Conservation (phyloP, 2,797 vertebrate genomes). For the Eulemur rubriventer region DNA sequence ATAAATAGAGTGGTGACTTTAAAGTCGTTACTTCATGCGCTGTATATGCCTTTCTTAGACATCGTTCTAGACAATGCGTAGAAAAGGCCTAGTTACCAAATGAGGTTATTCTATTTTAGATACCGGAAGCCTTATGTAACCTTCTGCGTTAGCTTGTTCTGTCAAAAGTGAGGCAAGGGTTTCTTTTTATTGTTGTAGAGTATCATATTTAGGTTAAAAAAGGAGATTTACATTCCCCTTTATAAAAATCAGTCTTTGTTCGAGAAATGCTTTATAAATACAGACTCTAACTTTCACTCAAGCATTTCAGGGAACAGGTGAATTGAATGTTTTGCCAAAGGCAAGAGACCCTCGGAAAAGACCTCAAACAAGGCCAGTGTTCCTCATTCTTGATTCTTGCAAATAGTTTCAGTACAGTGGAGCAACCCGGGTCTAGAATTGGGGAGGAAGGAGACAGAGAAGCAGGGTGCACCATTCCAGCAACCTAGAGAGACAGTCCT, state of each 20-base stretch:
- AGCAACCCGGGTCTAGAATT: background rate
- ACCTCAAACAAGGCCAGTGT: background rate
- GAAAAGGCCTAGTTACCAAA: background rate
- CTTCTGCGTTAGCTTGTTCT: background rate
- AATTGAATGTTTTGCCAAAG: background rate
- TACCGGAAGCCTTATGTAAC: background rate
- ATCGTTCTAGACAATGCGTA: background rate
- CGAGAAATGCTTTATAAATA: background rate
- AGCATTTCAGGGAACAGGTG: background rate
- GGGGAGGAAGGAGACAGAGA: background rate
- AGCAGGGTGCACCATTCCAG: background rate
- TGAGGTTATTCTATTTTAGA: background rate
- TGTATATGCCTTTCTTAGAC: background rate
- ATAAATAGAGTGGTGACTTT: background rate
- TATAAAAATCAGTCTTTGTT: background rate
- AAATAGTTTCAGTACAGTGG: background rate
- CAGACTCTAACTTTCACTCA: background rate
- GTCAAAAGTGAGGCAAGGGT: background rate
- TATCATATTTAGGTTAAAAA: background rate
- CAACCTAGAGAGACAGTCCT: too few species aligned
- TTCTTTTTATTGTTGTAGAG: background rate
- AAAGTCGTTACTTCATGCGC: background rate
- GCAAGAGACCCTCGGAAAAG: background rate
- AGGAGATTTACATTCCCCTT: background rate
- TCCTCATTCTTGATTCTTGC: background rate